Conservation (phyloP, 2,888 invertebrate species). For the Cantharis flavilabris region DNA sequence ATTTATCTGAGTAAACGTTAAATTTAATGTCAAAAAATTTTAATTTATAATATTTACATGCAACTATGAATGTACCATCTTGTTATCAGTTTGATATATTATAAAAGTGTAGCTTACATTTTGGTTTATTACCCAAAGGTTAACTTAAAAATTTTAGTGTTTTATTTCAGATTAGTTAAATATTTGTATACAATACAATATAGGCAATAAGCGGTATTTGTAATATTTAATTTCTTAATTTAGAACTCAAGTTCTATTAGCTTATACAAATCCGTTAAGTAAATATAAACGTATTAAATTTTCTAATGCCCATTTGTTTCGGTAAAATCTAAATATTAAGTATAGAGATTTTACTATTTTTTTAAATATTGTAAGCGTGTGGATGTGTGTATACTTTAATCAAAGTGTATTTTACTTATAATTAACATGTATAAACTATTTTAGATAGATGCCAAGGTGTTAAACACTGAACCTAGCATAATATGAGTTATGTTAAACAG, state of each 20-base stretch:
- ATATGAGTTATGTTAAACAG: slow-evolving; percentile 23
- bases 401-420: slow-evolving; percentile 7
- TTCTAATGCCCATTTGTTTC: neutral
- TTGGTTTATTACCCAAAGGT: neutral
- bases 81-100: neutral
- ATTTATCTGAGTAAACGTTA: neutral
- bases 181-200: slow-evolving; percentile 12
- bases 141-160: neutral
- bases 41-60: slow-evolving; percentile 19
- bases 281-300: slow-evolving; percentile 15
- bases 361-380: neutral
- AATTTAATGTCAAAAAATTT: slow-evolving; percentile 4
- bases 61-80: neutral
- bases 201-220: slow-evolving; percentile 4
- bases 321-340: slow-evolving; percentile 4
- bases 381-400: neutral
- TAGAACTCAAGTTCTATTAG: slow-evolving; percentile 4
- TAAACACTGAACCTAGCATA: slow-evolving; percentile 18
- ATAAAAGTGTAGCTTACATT: neutral
- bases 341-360: neutral
- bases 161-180: slow-evolving; percentile 12
- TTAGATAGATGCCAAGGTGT: slow-evolving; percentile 14
- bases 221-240: slow-evolving; percentile 5
- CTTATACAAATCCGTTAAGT: slow-evolving; percentile 11
- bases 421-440: slow-evolving; percentile 15